Base-by-base conservation (phyloP, 1,140 invertebrate species). In the Artemia franciscana region DNA sequence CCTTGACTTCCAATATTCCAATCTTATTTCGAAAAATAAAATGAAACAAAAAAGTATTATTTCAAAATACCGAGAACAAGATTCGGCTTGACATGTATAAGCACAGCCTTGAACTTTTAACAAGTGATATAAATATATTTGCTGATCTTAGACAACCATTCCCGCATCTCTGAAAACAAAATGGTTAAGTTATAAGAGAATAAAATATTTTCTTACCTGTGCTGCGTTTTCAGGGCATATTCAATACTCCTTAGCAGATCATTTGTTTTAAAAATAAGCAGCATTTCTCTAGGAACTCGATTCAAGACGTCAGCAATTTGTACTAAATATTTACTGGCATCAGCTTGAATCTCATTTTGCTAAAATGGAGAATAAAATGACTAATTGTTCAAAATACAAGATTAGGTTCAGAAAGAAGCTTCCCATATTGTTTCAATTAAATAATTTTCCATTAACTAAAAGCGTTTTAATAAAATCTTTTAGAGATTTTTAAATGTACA, bases 191-290 rank as follows among this genome's bases (percentile, higher is more conserved):
- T 2, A 18, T 21, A 26, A 7, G 28, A 60, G n/a, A 57, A 65
- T 12, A 7, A 61, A 25, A 63, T 21, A 3, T 62, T 25, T 24
- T 26, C 63, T 65, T 67, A 76, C 69, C 79, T 77, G 62, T 82
- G 77, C 58, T 84, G 80, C 5, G 84, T 84, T 26, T 80, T 78
- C 5, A 96, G 73, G 7, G 85, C 82, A 64, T 84, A 78, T 71
- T 97, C 92, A 66, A 98, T 95, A 57, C 89, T 86, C 58, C 93
- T 79, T 59, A 98, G 82, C 23, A 98, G 74, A 74, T 98, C 94
- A 70, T 98, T 98, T 0, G 94, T 98, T 76, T 97, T 97, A n/a
- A 98, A 78, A 65, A 98, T 84, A 0, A 98, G 77, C 27, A 98
- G 72, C 79, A 98, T 91, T 72, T 89, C 82, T 24, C 85, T 72